Evolutionary conservation across 2,888 invertebrate genomes (phyloP).

Genomic region (Drosophila falleni): DNA sequence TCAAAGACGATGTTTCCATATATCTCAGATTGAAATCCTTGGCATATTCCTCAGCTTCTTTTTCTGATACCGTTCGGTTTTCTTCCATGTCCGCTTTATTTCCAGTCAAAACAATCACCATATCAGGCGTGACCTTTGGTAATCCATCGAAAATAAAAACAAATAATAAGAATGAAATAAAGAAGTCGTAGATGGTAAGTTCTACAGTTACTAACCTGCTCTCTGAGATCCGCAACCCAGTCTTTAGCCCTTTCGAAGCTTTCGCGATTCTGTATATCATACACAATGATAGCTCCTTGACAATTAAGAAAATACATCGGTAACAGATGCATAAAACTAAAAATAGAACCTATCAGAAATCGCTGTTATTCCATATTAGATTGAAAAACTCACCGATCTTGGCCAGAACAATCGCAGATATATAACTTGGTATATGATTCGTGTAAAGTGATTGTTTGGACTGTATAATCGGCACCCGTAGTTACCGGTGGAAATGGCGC

Average conservation of each 20-base stretch:
- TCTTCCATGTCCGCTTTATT: slow-evolving; percentile 38
- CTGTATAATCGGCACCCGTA: slow-evolving; percentile 29
- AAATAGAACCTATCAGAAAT: neutral
- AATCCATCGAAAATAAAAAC: neutral
- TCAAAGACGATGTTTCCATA: slow-evolving; percentile 38
- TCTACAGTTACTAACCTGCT: slow-evolving; percentile 22
- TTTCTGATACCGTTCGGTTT: slow-evolving; percentile 15
- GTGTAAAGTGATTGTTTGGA: neutral
- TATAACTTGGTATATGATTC: slow-evolving; percentile 14
- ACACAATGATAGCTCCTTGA: slow-evolving; percentile 47
- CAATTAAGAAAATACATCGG: slow-evolving; percentile 15
- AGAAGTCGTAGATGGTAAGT: neutral
- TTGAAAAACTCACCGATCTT: slow-evolving; percentile 26
- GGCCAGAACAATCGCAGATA: slow-evolving; percentile 49
- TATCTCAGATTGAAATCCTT: slow-evolving; percentile 29
- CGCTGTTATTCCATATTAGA: neutral
- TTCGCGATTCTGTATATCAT: slow-evolving; percentile 41
- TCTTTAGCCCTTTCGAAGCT: slow-evolving; percentile 33
- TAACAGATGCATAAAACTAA: slow-evolving; percentile 44
- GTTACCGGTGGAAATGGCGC: neutral
- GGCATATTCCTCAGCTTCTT: slow-evolving; percentile 41
- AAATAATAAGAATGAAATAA: neutral
- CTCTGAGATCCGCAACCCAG: slow-evolving; percentile 36
- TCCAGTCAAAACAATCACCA: slow-evolving; percentile 44
- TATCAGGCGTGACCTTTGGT: neutral